These are phyloP conservation scores for Luperina testacea DNA, from an alignment of 2,888 invertebrate genomes.

Conservation along the genomic window DNA sequence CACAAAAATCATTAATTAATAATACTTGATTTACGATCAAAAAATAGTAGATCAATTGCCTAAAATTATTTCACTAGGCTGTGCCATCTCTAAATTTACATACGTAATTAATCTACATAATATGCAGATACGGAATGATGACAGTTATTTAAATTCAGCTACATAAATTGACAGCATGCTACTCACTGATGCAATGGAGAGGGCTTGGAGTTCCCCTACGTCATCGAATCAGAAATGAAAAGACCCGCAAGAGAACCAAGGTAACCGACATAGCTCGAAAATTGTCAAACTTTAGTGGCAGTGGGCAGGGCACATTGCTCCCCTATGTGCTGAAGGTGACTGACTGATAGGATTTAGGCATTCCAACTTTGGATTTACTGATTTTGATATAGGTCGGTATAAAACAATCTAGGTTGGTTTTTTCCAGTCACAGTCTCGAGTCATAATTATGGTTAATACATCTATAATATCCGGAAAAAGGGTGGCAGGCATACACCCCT, in stretches of 20 bases:
- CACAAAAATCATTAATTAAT: background rate
- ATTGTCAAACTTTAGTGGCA: background rate
- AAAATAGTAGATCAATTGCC: slow-evolving; percentile 34
- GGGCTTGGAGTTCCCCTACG: background rate
- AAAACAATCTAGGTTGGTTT: background rate
- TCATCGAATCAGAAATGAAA: background rate
- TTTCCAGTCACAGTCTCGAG: no score
- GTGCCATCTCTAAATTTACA: slow-evolving; percentile 12
- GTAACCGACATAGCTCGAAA: background rate
- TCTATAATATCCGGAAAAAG: no score
- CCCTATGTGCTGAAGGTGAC: background rate
- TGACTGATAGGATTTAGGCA: background rate
- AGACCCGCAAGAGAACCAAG: background rate
- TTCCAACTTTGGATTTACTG: background rate
- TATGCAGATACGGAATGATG: slow-evolving; percentile 6
- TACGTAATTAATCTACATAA: background rate
- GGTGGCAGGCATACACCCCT: no score
- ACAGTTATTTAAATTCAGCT: background rate
- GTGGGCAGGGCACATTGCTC: no score
- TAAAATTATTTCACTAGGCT: background rate
- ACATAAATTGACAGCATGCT: background rate
- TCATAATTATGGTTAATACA: no score
- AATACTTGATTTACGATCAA: slow-evolving; percentile 9
- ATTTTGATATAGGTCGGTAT: background rate
- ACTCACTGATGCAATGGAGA: background rate